phyloP scores from a whole-genome alignment of 2,113 vertebrate species.

The Ahaetulla prasina region DNA sequence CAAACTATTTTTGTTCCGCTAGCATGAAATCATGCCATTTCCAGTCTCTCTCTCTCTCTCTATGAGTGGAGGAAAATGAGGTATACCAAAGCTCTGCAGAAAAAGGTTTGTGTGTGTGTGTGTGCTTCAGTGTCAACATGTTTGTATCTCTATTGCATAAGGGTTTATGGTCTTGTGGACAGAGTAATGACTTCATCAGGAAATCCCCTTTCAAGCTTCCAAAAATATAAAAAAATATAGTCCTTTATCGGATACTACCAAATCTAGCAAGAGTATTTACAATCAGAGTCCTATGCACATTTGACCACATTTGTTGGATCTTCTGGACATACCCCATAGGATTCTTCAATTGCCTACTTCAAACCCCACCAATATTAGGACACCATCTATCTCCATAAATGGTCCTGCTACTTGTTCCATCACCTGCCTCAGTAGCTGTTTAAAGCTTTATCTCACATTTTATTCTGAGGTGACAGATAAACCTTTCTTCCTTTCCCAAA shows the following conservation, averaged over 20 bases:
- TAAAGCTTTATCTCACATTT: conserved; percentile 51
- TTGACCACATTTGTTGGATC: background rate
- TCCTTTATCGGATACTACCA: conserved; percentile 67
- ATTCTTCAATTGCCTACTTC: conserved; percentile 13
- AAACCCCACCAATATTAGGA: conserved; percentile 8
- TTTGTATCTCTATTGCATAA: conserved; percentile 54
- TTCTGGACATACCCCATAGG: background rate
- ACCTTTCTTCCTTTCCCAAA: conserved; percentile 39
- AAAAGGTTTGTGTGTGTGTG: conserved; percentile 21
- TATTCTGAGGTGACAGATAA: conserved; percentile 47
- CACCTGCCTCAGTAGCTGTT: conserved; percentile 60
- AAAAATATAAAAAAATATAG: conserved; percentile 73
- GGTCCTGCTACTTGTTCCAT: conserved; percentile 37
- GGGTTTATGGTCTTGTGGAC: conserved; percentile 61
- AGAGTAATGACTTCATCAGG: conserved; percentile 75
- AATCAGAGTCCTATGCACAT: conserved; percentile 50
- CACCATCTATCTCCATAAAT: conserved; percentile 51
- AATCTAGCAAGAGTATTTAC: conserved; percentile 74
- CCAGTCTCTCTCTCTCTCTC: background rate
- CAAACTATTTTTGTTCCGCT: background rate
- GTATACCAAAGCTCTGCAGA: conserved; percentile 55
- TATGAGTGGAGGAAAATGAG: conserved; percentile 21
- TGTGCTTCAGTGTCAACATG: conserved; percentile 49
- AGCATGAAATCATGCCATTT: background rate
- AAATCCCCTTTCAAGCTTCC: conserved; percentile 75